Percentiles rank a stretch among this genome's conserved stretches.
phyloP scores from a whole-genome alignment of 2,888 invertebrate genomes.

The Didymodactylos carnosus region DNA sequence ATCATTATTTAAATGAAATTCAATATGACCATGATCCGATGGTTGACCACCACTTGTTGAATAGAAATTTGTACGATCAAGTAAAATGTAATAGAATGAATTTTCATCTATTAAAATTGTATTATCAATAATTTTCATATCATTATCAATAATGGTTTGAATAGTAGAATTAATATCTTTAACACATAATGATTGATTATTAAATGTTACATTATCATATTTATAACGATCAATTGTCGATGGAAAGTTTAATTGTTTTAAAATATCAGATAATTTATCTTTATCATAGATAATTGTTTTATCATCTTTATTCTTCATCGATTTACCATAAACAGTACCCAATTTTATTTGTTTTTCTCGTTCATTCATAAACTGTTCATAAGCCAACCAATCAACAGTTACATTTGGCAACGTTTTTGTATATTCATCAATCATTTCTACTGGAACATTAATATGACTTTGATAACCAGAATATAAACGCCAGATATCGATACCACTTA shows the following conservation, averaged over 20 bases:
- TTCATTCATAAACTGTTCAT: background rate
- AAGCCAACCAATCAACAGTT: background rate
- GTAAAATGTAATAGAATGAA: background rate
- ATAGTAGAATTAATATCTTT: background rate
- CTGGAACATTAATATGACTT: background rate
- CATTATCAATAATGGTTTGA: background rate
- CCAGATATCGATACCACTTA: background rate
- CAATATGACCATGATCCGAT: conserved; percentile 1
- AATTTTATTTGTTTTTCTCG: background rate
- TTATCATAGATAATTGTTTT: background rate
- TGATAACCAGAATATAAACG: background rate
- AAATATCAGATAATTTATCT: background rate
- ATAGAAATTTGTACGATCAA: conserved; percentile 11
- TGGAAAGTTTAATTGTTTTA: background rate
- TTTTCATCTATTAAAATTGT: background rate
- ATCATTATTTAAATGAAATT: background rate
- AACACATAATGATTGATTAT: background rate
- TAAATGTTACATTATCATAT: background rate
- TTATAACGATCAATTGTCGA: background rate
- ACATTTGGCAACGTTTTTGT: background rate
- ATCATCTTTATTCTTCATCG: background rate
- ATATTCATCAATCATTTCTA: background rate
- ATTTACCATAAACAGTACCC: background rate
- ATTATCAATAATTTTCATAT: background rate
- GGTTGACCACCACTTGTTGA: conserved; percentile 9